Evolutionary conservation across 1,140 invertebrate species (phyloP), one percentile per base, ranked within the genome.

Genomic region (Potamilus streckersoni): DNA sequence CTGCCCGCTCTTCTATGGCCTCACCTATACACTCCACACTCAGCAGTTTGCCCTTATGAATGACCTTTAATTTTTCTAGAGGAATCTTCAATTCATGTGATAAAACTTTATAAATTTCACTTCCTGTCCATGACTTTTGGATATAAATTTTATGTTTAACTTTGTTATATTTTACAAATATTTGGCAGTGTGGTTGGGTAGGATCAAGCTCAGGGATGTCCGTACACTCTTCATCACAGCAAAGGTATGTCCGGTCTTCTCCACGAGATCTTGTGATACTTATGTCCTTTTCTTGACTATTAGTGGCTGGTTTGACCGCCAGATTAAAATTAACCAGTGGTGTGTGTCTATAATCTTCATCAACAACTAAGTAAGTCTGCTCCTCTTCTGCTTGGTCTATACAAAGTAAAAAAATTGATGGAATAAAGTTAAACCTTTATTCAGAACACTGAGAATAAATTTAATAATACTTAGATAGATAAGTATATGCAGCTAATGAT

Each of bases 31-130:
- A 82, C 14, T 80, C 79, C n/a, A 13, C 23, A 19, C 64, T 79
- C 31, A 85, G 65, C 14, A 82, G 66, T 63, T 82, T 87, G 16
- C 85, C 85, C 81, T 87, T 84, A 66, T 84, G 81, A 78, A 87
- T 87, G 12, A 85, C 59, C 64, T 83, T 83, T 61, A 87, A 62
- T 20, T 82, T 85, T 71, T 85, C 76, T 15, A 82, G 64, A 11
- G 84, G 81, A 73, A 86, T 78, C 27, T 76, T 62, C 31, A 83
- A 31, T 16, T 31, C 59, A 64, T 76, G 62, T 20, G 82, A 70
- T 38, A 86, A 75, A 17, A 76, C 57, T 74, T 84, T 83, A 58
- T 80, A 80, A 15, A 85, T 74, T 60, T 79, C 73, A 49, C 71
- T 59, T 16, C 81, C 83, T 68, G 71, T 78, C 85, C 85, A 86